These are phyloP conservation scores for Cyprinodon tularosa DNA, from an alignment of 2,113 vertebrate species.

Conservation along the genomic window DNA sequence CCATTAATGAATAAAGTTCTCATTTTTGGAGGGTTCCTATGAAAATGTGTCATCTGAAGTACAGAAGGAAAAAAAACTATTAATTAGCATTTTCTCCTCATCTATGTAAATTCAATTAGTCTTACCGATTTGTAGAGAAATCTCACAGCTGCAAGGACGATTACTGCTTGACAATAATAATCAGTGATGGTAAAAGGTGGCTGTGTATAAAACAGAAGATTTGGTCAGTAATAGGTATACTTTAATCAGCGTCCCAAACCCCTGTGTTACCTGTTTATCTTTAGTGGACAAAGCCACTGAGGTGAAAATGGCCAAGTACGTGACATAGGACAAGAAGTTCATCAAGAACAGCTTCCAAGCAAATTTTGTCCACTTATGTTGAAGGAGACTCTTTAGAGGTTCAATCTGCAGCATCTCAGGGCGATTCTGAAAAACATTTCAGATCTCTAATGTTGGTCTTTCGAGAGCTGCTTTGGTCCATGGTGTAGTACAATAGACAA, in stretches of 20 bases:
- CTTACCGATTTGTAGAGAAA: slow-evolving; percentile 88
- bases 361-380: slow-evolving; percentile 85
- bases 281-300: slow-evolving; percentile 79
- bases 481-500: too few species aligned
- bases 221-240: not conserved
- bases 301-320: slow-evolving; percentile 84
- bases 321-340: slow-evolving; percentile 81
- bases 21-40: slow-evolving; percentile 79
- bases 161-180: slow-evolving; percentile 78
- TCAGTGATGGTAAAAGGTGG: slow-evolving; percentile 82
- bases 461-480: too few species aligned
- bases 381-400: slow-evolving; percentile 83
- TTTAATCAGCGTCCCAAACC: not conserved
- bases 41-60: slow-evolving; percentile 80
- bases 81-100: too few species aligned
- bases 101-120: not conserved
- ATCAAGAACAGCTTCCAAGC: slow-evolving; percentile 82
- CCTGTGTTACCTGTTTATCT: slow-evolving; percentile 74
- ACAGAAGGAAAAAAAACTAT: too few species aligned
- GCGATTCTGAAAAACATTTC: slow-evolving; percentile 74
- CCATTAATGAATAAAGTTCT: slow-evolving; percentile 82
- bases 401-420: slow-evolving; percentile 89
- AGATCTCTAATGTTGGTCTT: too few species aligned
- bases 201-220: slow-evolving; percentile 62
- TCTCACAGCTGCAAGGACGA: slow-evolving; percentile 82